Conservation (phyloP, 2,797 vertebrate genomes). For the Thalassophryne amazonica region DNA sequence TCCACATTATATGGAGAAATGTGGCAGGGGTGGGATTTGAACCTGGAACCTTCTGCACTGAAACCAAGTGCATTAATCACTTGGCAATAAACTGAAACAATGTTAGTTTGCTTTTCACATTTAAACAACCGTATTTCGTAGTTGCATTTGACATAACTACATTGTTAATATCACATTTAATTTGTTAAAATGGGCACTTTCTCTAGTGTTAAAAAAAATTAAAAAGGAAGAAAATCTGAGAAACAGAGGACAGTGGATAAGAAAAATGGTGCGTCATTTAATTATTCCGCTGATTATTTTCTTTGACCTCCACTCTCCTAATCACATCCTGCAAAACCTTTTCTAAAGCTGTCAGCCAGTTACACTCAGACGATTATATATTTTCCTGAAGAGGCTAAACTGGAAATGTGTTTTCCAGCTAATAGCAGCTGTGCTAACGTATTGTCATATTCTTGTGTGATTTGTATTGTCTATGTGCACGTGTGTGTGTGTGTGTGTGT, state of each 20-base stretch:
- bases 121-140: too few relatives aligned
- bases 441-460: not conserved
- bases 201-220: not conserved
- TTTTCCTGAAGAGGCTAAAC: conserved; percentile 24
- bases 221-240: too few relatives aligned
- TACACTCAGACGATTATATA: conserved; percentile 10
- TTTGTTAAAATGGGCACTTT: conserved; percentile 3
- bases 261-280: conserved; percentile 15
- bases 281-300: conserved; percentile 37
- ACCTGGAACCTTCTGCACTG: too few relatives aligned
- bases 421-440: conserved; percentile 29
- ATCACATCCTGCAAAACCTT: conserved; percentile 4
- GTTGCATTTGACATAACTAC: conserved; percentile 23
- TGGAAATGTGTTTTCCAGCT: conserved; percentile 30
- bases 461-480: conserved; percentile 4
- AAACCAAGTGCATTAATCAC: too few relatives aligned
- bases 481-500: conserved; percentile 1
- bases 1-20: too few relatives aligned
- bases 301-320: conserved; percentile 11
- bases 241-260: conserved; percentile 22
- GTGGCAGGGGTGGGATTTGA: too few relatives aligned
- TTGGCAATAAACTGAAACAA: too few relatives aligned
- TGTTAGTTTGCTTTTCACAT: too few relatives aligned
- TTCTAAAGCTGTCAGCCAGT: conserved; percentile 10
- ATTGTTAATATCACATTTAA: conserved; percentile 26